These are phyloP conservation scores for Bufotes viridis DNA, from an alignment of 2,797 vertebrate genomes.

Conservation along the genomic window DNA sequence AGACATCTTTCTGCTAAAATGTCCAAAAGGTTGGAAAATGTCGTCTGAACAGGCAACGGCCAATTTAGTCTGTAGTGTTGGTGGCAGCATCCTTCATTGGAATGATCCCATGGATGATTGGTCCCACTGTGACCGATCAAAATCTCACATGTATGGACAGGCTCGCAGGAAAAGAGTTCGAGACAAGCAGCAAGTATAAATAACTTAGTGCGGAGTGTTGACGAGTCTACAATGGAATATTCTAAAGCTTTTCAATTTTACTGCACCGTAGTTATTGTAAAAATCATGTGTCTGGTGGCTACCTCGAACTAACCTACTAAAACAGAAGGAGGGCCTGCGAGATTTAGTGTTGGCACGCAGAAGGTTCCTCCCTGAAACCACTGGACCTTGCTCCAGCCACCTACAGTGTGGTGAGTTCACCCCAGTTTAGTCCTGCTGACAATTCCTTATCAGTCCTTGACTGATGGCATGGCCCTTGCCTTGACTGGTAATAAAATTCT, in stretches of 20 bases:
- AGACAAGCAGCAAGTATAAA: background rate
- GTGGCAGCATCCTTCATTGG: too few species aligned
- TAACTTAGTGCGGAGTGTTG: background rate
- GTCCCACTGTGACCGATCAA: too few species aligned
- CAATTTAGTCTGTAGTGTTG: too few species aligned
- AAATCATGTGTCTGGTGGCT: background rate
- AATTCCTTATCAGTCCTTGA: slow-evolving; percentile 50
- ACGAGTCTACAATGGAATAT: background rate
- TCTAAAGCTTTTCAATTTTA: background rate
- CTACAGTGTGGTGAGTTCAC: background rate
- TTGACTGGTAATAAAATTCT: slow-evolving; percentile 13
- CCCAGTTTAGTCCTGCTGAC: slow-evolving; percentile 39
- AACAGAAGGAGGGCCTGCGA: background rate
- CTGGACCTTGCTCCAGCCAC: slow-evolving; percentile 18
- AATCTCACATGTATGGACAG: too few species aligned
- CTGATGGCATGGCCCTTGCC: slow-evolving; percentile 18
- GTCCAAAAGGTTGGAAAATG: too few species aligned
- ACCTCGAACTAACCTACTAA: background rate
- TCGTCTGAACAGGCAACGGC: too few species aligned
- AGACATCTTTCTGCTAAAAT: too few species aligned
- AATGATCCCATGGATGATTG: too few species aligned
- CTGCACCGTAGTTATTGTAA: background rate
- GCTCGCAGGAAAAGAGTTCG: background rate
- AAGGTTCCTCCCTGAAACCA: slow-evolving; percentile 34
- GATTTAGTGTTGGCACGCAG: slow-evolving; percentile 26